A percentile compares a stretch with the other conserved stretches of the same genome.
Evolutionary conservation across 2,888 invertebrate species (phyloP).

Genomic region (Cybosia mesomella): DNA sequence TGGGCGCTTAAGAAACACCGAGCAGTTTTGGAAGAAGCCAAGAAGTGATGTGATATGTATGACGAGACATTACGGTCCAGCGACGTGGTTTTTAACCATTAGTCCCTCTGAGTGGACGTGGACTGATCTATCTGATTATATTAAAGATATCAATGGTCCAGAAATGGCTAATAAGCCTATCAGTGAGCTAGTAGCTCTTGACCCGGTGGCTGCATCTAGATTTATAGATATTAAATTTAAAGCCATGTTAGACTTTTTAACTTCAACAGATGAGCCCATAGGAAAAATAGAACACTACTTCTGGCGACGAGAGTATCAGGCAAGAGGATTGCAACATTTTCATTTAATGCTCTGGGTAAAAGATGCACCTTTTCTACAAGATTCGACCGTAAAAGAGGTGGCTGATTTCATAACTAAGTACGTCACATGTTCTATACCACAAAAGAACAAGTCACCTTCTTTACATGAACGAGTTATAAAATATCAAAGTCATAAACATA

Average conservation of each 20-base stretch:
- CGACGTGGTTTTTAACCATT: conserved; percentile 6
- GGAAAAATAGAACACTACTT: conserved; percentile 6
- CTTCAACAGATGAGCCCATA: background rate
- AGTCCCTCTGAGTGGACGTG: conserved; percentile 7
- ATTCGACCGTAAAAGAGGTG: background rate
- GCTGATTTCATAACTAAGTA: conserved; percentile 2
- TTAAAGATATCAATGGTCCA: background rate
- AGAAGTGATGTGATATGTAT: conserved; percentile 5
- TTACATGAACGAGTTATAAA: background rate
- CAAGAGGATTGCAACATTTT: background rate
- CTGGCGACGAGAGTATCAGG: conserved; percentile 10
- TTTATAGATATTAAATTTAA: conserved; percentile 10
- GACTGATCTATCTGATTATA: background rate
- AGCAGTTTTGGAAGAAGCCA: conserved; percentile 9
- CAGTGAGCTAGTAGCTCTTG: conserved; percentile 2
- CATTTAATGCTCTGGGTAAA: conserved; percentile 14
- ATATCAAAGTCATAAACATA: conserved; percentile 12
- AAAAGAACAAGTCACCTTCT: background rate
- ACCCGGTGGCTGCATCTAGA: background rate
- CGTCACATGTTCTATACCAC: conserved; percentile 2
- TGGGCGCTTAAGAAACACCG: background rate
- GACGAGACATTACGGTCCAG: conserved; percentile 1
- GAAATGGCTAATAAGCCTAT: background rate
- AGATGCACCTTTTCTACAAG: conserved; percentile 4
- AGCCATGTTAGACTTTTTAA: conserved; percentile 7